Conservation (phyloP, 2,113 vertebrate genomes). For the Tichodroma muraria region DNA sequence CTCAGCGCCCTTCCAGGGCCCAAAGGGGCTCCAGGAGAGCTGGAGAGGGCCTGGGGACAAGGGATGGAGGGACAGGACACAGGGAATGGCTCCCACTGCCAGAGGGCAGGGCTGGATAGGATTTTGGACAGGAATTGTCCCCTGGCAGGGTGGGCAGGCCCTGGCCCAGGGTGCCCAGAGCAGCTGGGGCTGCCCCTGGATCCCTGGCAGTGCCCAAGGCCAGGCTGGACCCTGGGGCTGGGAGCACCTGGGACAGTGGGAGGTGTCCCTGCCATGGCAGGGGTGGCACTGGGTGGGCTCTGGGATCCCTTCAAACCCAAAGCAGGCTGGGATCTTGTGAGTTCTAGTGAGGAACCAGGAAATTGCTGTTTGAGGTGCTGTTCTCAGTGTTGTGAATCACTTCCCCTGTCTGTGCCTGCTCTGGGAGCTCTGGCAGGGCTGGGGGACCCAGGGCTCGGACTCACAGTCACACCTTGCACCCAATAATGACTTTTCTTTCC, state of each 20-base stretch:
- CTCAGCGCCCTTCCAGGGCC: neutral
- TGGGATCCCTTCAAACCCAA: too few relatives aligned
- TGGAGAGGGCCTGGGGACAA: neutral
- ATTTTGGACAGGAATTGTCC: too few relatives aligned
- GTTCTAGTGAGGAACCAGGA: neutral
- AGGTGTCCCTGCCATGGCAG: too few relatives aligned
- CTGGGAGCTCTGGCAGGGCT: too few relatives aligned
- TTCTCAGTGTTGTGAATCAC: accelerated
- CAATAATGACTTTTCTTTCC: neutral
- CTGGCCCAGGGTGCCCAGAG: too few relatives aligned
- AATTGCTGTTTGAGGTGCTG: accelerated
- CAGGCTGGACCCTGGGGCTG: too few relatives aligned
- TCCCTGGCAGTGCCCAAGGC: too few relatives aligned
- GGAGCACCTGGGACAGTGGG: too few relatives aligned
- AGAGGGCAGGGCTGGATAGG: too few relatives aligned
- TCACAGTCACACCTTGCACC: accelerated
- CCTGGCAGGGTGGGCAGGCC: too few relatives aligned
- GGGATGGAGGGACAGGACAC: neutral
- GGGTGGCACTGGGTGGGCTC: too few relatives aligned
- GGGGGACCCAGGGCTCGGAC: neutral
- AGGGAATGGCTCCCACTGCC: neutral
- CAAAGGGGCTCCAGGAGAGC: neutral
- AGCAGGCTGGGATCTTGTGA: neutral
- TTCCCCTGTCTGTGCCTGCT: neutral
- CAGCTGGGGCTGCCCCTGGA: too few relatives aligned